These are phyloP conservation scores for Hoplodrina ambigua DNA, from an alignment of 2,888 invertebrate genomes.

Conservation along the genomic window DNA sequence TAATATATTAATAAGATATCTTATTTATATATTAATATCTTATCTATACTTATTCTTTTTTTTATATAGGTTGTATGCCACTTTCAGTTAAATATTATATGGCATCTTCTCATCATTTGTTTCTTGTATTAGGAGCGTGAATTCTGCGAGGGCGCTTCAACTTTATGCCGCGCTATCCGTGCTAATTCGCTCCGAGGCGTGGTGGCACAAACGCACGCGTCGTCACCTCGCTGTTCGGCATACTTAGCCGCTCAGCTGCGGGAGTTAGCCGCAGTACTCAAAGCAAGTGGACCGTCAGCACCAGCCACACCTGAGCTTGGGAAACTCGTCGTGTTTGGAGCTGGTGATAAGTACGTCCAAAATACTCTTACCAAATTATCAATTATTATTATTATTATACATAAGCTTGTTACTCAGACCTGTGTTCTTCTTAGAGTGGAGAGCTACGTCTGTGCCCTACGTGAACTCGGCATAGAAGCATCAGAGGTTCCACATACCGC, in stretches of 20 bases:
- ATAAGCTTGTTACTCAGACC: not conserved
- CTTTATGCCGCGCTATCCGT: conserved; percentile 93
- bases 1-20: too few relatives aligned
- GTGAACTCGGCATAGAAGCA: conserved; percentile 91
- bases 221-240: conserved; percentile 94
- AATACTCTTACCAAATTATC: not conserved
- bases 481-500: conserved; percentile 79
- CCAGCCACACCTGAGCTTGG: conserved; percentile 84
- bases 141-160: conserved; percentile 95
- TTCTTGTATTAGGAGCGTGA: conserved; percentile 92
- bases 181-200: conserved; percentile 92
- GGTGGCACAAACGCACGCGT: conserved; percentile 94
- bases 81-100: not conserved
- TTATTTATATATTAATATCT: too few relatives aligned
- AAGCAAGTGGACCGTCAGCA: conserved; percentile 78
- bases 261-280: conserved; percentile 82
- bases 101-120: not conserved
- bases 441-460: conserved; percentile 93
- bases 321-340: conserved; percentile 86
- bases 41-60: not conserved
- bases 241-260: conserved; percentile 92
- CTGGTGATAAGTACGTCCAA: conserved; percentile 84
- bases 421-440: conserved; percentile 82
- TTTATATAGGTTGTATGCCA: not conserved
- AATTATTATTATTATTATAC: too few relatives aligned